phyloP scores from a whole-genome alignment of 2,888 invertebrate genomes.

The Eristalis intricaria region DNA sequence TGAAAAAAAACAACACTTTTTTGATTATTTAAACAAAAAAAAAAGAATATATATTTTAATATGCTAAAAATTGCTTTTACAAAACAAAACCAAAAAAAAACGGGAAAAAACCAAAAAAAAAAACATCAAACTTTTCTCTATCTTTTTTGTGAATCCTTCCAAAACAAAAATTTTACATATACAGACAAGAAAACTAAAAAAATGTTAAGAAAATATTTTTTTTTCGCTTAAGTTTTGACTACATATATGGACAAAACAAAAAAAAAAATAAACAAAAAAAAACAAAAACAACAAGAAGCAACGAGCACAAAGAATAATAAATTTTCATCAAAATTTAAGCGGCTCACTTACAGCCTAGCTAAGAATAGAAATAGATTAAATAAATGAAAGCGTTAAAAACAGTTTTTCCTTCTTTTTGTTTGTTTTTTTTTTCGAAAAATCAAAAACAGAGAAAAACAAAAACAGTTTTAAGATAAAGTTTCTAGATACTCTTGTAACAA shows the following conservation, averaged over 20 bases:
- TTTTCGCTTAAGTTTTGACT: constrained; percentile 67
- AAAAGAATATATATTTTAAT: constrained; percentile 72
- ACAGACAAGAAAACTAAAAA: constrained; percentile 41
- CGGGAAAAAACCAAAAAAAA: constrained; percentile 48
- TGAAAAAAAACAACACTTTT: constrained; percentile 66
- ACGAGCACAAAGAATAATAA: constrained; percentile 63
- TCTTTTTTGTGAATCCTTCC: constrained; percentile 73
- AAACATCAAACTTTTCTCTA: constrained; percentile 75
- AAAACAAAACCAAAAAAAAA: constrained; percentile 52
- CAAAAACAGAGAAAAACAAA: constrained; percentile 6
- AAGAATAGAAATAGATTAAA: constrained; percentile 34
- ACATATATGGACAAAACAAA: constrained; percentile 23
- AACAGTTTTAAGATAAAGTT: constrained; percentile 9
- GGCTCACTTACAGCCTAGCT: constrained; percentile 70
- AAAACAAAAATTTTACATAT: constrained; percentile 61
- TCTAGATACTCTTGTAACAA: constrained; percentile 50
- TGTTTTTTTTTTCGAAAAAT: constrained; percentile 27
- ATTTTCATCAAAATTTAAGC: constrained; percentile 70
- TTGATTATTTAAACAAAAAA: constrained; percentile 68
- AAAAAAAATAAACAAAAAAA: not conserved
- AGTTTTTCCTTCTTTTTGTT: constrained; percentile 44
- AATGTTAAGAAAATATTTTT: constrained; percentile 63
- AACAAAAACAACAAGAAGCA: constrained; percentile 25
- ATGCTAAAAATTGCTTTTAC: constrained; percentile 74
- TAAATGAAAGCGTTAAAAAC: constrained; percentile 30